These are phyloP conservation scores for Drosophila mimica DNA, from an alignment of 2,888 invertebrate genomes.

Conservation along the genomic window DNA sequence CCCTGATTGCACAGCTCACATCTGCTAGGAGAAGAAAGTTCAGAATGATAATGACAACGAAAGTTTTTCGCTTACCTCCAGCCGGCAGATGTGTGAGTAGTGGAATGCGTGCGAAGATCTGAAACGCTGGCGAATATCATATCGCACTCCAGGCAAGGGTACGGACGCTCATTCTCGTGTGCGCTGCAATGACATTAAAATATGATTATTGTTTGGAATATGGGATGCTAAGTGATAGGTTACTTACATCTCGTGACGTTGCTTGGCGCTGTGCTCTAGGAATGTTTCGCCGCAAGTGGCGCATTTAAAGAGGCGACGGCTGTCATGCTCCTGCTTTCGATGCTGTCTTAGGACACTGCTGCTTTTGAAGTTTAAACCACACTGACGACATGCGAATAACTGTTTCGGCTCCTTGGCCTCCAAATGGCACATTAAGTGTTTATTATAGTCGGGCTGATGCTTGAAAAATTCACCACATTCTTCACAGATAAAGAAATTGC, in stretches of 20 bases:
- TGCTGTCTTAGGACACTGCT: conserved; percentile 41
- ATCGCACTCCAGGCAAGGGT: conserved; percentile 69
- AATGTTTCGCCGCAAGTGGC: conserved; percentile 54
- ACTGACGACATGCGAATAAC: conserved; percentile 58
- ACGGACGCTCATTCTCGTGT: conserved; percentile 68
- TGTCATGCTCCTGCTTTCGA: conserved; percentile 20
- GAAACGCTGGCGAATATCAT: conserved; percentile 37
- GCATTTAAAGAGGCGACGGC: conserved; percentile 43
- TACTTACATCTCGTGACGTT: conserved; percentile 64
- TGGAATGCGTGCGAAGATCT: conserved; percentile 41
- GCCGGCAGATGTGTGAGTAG: conserved; percentile 28
- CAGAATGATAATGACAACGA: not conserved
- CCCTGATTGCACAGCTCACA: conserved; percentile 58
- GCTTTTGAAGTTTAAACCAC: conserved; percentile 37
- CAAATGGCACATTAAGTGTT: conserved; percentile 37
- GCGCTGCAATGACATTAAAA: conserved; percentile 43
- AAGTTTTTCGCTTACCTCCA: conserved; percentile 32
- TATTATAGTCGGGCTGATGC: conserved; percentile 34
- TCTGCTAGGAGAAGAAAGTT: conserved; percentile 23
- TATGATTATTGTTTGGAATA: not conserved
- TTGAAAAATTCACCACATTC: conserved; percentile 55
- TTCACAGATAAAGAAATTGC: conserved; percentile 68
- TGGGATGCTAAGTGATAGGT: not conserved
- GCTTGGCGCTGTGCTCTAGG: conserved; percentile 43
- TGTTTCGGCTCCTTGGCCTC: conserved; percentile 17